These are phyloP conservation scores for Bombus consobrinus DNA, from an alignment of 1,140 invertebrate species.

Conservation along the genomic window DNA sequence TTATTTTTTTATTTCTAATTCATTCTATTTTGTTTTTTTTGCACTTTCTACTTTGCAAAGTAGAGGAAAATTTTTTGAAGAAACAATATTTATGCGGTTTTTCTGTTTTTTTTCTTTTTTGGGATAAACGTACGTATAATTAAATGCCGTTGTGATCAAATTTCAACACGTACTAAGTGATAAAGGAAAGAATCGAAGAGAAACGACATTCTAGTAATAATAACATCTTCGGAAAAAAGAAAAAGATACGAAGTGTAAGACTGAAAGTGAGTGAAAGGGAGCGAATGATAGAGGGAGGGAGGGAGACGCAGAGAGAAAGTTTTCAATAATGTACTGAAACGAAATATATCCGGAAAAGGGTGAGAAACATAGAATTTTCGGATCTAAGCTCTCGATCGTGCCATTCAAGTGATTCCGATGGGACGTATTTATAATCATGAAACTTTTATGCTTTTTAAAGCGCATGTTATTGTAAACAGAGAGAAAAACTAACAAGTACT, in stretches of 20 bases:
- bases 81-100: constrained; percentile 26
- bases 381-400: constrained; percentile 67
- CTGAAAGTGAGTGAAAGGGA: constrained; percentile 18
- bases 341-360: constrained; percentile 39
- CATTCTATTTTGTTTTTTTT: constrained; percentile 32
- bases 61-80: constrained; percentile 11
- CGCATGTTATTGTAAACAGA: constrained; percentile 64
- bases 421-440: constrained; percentile 64
- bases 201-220: background rate
- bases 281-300: constrained; percentile 20
- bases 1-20: constrained; percentile 37
- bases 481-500: constrained; percentile 60
- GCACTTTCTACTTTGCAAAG: constrained; percentile 8
- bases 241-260: background rate
- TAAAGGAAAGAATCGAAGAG: background rate
- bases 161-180: background rate
- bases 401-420: constrained; percentile 64
- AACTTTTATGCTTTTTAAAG: constrained; percentile 68
- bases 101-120: constrained; percentile 21
- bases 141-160: constrained; percentile 57
- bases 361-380: constrained; percentile 47
- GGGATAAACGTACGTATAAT: constrained; percentile 53
- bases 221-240: background rate
- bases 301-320: constrained; percentile 10
- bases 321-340: constrained; percentile 46